These are phyloP conservation scores for Drosophila parvula DNA, from an alignment of 1,140 invertebrate genomes.

Conservation along the genomic window DNA sequence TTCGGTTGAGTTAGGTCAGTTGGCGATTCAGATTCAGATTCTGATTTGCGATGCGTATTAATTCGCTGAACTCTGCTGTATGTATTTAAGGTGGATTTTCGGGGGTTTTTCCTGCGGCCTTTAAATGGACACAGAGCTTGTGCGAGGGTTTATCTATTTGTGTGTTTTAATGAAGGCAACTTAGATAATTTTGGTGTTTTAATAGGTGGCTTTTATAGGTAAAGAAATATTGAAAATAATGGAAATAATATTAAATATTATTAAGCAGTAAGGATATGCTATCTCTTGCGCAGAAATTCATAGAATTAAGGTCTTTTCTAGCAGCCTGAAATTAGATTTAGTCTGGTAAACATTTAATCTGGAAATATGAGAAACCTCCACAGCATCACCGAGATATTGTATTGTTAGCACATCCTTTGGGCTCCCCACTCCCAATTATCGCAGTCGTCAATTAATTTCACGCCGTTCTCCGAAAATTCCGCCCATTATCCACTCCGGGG, in stretches of 20 bases:
- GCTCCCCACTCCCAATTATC: conserved; percentile 15
- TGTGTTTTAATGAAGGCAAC: neutral
- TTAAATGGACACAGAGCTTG: neutral
- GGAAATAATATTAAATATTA: neutral
- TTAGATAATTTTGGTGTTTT: neutral
- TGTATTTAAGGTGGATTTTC: neutral
- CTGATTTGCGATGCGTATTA: conserved; percentile 25
- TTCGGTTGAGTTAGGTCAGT: conserved; percentile 54
- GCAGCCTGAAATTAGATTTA: neutral
- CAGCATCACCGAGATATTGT: neutral
- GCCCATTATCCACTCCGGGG: conserved; percentile 21
- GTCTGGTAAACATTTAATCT: neutral
- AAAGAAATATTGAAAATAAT: neutral
- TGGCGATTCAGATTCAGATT: neutral
- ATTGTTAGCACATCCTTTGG: conserved; percentile 11
- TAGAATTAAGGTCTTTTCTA: no score
- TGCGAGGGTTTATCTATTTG: neutral
- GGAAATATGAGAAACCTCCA: neutral
- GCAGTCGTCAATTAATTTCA: conserved; percentile 64
- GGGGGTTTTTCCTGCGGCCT: neutral
- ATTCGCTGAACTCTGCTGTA: conserved; percentile 1
- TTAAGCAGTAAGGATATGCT: neutral
- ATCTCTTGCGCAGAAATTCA: neutral
- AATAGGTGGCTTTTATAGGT: neutral
- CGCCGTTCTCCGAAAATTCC: conserved; percentile 48